Base-by-base conservation (phyloP, 2,888 invertebrate species). In the Ypsolopha scabrella region DNA sequence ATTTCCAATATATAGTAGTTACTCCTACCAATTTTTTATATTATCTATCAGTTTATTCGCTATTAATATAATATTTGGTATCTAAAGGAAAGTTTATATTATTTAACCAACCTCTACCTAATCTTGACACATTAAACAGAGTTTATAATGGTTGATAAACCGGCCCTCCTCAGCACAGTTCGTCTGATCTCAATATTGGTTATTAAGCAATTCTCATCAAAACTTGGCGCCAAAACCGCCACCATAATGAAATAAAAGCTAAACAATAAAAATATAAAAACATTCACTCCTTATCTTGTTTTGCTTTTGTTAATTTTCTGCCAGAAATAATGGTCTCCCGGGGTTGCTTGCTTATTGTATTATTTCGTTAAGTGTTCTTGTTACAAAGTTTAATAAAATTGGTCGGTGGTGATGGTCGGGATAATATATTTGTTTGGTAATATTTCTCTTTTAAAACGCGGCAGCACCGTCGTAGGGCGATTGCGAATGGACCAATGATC, bases 191-290 rank as follows among this genome's bases (percentile, higher is more conserved):
- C 86, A 87, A 86, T 86, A 86, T 86, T 85, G 85, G 86, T 85
- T 85, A 83, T 80, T 87, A 87, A 87, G 72, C 67, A 79, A 87
- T 87, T 75, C 79, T 80, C 77, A 81, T 86, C 75, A 82, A 79
- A 80, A 75, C 67, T 82, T 80, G 81, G 80, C 82, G 73, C 60
- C 75, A 67, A 62, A 63, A 59, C 57, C 59, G 56, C 65, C 63
- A 71, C 75, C 73, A 75, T 78, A 71, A 69, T 75, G 74, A 47
- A 48, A 51, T 34, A 34, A 41, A 34, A 11, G 41, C 34, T 7
- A 48, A 46, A 46, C 41, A 35, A 51, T 51, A 51, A 41, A 43
- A 48, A 47, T 43, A 34, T 41, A 41, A 47, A 11, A 36, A 41
- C n/a, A 41, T 6, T 52, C 54, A 47, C 52, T 13, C 7, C 11